These are phyloP conservation scores for Temnothorax rugatulus DNA, from an alignment of 2,888 invertebrate genomes.

Conservation along the genomic window DNA sequence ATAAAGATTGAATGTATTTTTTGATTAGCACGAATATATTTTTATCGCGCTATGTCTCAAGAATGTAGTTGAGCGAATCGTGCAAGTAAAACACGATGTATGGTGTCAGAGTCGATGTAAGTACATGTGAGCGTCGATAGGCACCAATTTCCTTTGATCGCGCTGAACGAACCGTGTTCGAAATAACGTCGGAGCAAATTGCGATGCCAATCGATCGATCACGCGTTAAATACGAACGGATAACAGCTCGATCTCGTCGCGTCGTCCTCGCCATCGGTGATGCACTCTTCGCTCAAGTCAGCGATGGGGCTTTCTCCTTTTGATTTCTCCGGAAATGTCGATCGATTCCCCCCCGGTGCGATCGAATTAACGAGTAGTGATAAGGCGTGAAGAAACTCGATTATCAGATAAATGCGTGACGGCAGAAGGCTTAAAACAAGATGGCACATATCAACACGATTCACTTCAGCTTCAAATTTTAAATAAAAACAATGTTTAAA, in stretches of 20 bases:
- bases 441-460: background rate
- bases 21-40: background rate
- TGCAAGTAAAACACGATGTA: conserved; percentile 75
- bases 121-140: conserved; percentile 56
- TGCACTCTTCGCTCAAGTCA: conserved; percentile 15
- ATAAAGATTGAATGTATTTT: too few species aligned
- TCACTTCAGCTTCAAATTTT: background rate
- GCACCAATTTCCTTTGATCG: conserved; percentile 66
- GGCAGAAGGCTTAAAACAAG: background rate
- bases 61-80: conserved; percentile 76
- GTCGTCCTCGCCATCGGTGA: conserved; percentile 44
- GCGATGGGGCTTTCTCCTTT: conserved; percentile 35
- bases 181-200: conserved; percentile 66
- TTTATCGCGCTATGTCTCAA: background rate
- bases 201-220: conserved; percentile 57
- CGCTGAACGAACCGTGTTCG: conserved; percentile 67
- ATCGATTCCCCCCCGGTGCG: background rate
- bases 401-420: conserved; percentile 9
- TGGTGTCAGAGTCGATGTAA: conserved; percentile 72
- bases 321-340: conserved; percentile 46
- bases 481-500: background rate
- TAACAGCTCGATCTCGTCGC: conserved; percentile 62
- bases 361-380: conserved; percentile 36
- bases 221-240: conserved; percentile 60
- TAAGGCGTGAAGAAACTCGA: conserved; percentile 15